Evolutionary conservation across 2,113 vertebrate genomes (phyloP), one percentile per base, ranked within the genome.

Genomic region (Beaufortia kweichowensis): DNA sequence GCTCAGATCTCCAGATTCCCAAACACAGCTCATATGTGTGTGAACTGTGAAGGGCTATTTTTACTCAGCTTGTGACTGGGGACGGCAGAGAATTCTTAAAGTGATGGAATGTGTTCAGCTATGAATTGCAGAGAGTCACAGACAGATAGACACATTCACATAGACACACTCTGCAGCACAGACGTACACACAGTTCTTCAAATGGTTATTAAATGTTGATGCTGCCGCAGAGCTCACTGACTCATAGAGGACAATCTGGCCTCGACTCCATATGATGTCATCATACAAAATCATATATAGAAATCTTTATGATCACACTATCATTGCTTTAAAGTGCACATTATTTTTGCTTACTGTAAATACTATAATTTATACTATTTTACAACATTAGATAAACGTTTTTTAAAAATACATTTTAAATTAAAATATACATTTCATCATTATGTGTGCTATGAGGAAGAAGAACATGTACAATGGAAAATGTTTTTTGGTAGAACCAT

Each of bases 21-120:
- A 69, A 83, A 77, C 74, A 70, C 79, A 80, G 67, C 28, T 50
- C 43, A 9, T 17, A 59, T 43, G 65, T 61, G 55, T 71, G 82
- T 81, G 75, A n/a, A n/a, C n/a, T 69, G 74, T 35, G 39, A 62
- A 35, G 17, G 39, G 61, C 79, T 85, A 83, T 83, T 80, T 85
- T 82, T 84, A 79, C 64, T 9, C 53, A 9, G n/a, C 39, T 50
- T 62, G 74, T 79, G 72, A 41, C 46, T 26, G 50, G 57, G 46
- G 65, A 62, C 39, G 39, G 79, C 6, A n/a, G 57, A n/a, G 76
- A 69, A 59, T 21, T 35, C 55, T 41, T 50, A 50, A 53, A 65
- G 73, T 48, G 31, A 76, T 71, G 43, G 68, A 75, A 83, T 83
- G 64, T 59, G 24, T 72, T 75, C 62, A 68, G 70, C 61, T 70